phyloP scores from a whole-genome alignment of 2,113 vertebrate genomes.

The Cygnus atratus region DNA sequence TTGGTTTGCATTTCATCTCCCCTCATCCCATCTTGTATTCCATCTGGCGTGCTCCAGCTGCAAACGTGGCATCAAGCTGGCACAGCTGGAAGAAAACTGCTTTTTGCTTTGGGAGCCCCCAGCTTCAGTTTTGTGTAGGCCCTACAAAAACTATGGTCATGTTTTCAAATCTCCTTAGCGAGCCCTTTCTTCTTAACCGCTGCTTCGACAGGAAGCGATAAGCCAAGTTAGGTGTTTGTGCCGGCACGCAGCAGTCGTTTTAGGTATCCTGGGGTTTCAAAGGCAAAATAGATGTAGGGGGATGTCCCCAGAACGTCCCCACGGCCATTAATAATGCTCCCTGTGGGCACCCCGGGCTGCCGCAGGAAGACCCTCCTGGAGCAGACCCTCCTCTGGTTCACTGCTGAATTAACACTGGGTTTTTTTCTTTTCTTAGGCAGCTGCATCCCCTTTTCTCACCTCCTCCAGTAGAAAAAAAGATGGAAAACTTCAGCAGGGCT shows the following conservation, averaged over 20 bases:
- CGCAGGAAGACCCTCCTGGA: background rate
- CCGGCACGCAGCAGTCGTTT: background rate
- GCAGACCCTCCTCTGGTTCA: background rate
- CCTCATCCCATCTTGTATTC: slow-evolving; percentile 28
- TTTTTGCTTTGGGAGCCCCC: background rate
- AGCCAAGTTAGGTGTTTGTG: no score
- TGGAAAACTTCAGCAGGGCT: background rate
- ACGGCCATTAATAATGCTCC: background rate
- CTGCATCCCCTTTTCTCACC: background rate
- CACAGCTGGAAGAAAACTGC: slow-evolving; percentile 28
- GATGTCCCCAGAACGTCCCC: background rate
- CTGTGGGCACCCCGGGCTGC: background rate
- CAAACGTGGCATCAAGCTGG: slow-evolving; percentile 14
- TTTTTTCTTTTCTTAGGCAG: background rate
- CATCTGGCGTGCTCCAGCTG: slow-evolving; percentile 21
- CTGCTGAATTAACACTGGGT: background rate
- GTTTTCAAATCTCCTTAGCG: background rate
- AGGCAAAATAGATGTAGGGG: no score
- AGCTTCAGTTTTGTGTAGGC: background rate
- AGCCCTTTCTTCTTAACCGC: background rate
- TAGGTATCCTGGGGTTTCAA: no score
- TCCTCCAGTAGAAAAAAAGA: background rate
- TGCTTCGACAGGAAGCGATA: background rate
- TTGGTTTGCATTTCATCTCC: background rate
- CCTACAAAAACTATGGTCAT: background rate